Percentiles rank a stretch among this genome's conserved stretches.
Evolutionary conservation across 2,888 invertebrate genomes (phyloP).

Genomic region (Amorpha juglandis): DNA sequence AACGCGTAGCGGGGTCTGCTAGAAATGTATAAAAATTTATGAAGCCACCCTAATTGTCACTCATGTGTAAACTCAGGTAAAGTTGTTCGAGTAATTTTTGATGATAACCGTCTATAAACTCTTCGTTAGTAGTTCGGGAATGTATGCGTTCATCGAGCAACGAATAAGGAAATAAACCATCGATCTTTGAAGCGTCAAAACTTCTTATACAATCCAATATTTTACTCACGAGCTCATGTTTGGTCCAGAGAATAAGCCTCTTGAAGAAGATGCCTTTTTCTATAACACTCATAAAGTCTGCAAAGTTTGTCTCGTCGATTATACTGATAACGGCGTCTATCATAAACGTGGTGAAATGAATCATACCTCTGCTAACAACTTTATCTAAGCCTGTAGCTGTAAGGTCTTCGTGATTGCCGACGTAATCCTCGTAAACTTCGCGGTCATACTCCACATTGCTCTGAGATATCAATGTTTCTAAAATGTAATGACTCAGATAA

Average conservation of each 20-base stretch:
- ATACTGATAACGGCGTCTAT: not conserved
- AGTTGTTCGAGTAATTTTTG: not conserved
- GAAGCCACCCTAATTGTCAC: too few relatives aligned
- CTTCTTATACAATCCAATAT: constrained; percentile 12
- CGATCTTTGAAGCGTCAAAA: constrained; percentile 2
- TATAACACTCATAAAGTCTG: not conserved
- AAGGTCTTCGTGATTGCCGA: constrained; percentile 6
- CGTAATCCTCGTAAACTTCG: not conserved
- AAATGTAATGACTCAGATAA: not conserved
- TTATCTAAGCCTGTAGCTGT: constrained; percentile 16
- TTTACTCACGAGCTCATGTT: not conserved
- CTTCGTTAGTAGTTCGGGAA: not conserved
- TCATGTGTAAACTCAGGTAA: not conserved
- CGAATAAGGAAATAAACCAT: constrained; percentile 6
- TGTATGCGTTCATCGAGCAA: not conserved
- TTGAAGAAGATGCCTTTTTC: not conserved
- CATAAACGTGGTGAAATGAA: constrained; percentile 1
- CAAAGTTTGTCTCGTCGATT: not conserved
- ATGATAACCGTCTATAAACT: constrained; percentile 3
- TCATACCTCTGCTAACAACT: not conserved
- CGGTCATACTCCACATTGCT: not conserved
- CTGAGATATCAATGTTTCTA: constrained; percentile 6
- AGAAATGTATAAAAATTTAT: too few relatives aligned
- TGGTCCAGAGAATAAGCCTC: not conserved
- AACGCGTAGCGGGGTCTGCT: too few relatives aligned